Percentiles rank a stretch among this genome's conserved stretches.
Conservation (phyloP, 2,797 vertebrate species). For the Anas georgica region DNA sequence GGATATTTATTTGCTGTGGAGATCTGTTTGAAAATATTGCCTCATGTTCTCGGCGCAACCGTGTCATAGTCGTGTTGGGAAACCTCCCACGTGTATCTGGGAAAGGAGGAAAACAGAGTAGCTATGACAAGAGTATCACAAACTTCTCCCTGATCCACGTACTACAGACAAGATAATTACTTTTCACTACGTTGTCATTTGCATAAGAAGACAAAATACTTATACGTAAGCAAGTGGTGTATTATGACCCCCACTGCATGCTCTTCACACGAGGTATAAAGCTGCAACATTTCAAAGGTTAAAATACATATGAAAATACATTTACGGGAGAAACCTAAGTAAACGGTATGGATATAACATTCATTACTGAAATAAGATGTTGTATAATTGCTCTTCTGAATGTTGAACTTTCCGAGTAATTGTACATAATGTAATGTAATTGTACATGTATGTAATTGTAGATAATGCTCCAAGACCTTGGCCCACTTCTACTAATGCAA, state of each 20-base stretch:
- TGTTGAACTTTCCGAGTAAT: neutral
- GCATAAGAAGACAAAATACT: neutral
- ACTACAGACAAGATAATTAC: neutral
- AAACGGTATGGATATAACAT: neutral
- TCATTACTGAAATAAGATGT: neutral
- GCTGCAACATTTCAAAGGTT: neutral
- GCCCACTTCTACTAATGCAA: neutral
- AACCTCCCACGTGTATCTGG: neutral
- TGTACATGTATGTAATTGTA: neutral
- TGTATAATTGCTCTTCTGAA: neutral
- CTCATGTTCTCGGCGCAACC: neutral
- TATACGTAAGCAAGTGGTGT: neutral
- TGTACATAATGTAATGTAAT: neutral
- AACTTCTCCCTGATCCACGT: constrained; percentile 1
- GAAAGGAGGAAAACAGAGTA: constrained; percentile 7
- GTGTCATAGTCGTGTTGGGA: neutral
- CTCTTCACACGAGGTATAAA: neutral
- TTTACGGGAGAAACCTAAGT: neutral
- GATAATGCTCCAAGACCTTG: neutral
- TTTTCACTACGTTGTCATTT: neutral
- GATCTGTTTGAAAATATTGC: constrained; percentile 40
- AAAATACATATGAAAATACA: neutral
- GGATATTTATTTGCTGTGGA: constrained; percentile 16
- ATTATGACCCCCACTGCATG: neutral
- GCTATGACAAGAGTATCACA: neutral